phyloP scores from a whole-genome alignment of 2,888 invertebrate species.

The Hanleya hanleyi region DNA sequence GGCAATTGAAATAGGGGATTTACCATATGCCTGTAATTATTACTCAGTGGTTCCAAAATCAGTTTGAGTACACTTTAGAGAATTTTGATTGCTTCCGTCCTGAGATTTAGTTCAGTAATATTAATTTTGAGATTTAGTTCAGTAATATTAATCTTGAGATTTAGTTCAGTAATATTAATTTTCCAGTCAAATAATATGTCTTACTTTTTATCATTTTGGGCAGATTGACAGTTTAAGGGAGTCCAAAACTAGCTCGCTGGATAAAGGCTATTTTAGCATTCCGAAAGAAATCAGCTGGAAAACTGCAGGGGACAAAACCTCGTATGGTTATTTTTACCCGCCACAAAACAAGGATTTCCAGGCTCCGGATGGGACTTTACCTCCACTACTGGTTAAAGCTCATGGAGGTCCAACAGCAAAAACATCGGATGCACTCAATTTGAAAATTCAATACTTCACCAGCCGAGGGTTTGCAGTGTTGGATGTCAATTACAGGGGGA shows the following conservation, averaged over 20 bases:
- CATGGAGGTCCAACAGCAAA: slow-evolving; percentile 74
- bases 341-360: slow-evolving; percentile 70
- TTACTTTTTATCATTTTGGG: too few relatives aligned
- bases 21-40: too few relatives aligned
- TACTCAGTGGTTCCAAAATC: too few relatives aligned
- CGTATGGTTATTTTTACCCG: slow-evolving; percentile 69
- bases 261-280: slow-evolving; percentile 67
- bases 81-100: too few relatives aligned
- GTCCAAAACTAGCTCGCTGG: slow-evolving; percentile 50
- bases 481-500: slow-evolving; percentile 74
- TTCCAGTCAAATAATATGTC: too few relatives aligned
- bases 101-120: too few relatives aligned
- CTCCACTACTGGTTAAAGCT: slow-evolving; percentile 72
- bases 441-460: slow-evolving; percentile 72
- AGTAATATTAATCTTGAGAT: too few relatives aligned
- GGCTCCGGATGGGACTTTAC: slow-evolving; percentile 60
- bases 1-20: too few relatives aligned
- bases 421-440: slow-evolving; percentile 57
- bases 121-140: too few relatives aligned
- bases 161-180: too few relatives aligned
- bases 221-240: slow-evolving; percentile 46
- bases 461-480: slow-evolving; percentile 74
- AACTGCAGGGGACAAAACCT: slow-evolving; percentile 52
- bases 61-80: too few relatives aligned
- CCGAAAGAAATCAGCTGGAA: slow-evolving; percentile 69